These are phyloP conservation scores for Scytalopus superciliaris DNA, from an alignment of 2,113 vertebrate genomes.

Conservation along the genomic window DNA sequence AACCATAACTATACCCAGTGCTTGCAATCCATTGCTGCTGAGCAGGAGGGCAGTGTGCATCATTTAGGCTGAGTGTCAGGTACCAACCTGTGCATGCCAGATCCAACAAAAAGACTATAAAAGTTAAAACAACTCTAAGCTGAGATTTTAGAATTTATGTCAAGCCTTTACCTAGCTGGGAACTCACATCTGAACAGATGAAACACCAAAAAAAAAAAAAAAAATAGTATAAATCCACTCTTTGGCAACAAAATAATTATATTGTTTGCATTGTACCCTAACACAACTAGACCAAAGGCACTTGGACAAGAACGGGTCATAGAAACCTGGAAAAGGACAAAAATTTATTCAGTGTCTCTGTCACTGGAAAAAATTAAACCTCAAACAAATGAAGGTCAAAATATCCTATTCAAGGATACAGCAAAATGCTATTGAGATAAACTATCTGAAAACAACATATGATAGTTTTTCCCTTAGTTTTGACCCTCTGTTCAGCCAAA, in stretches of 20 bases:
- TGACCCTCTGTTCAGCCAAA: background rate
- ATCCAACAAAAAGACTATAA: background rate
- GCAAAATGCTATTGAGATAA: background rate
- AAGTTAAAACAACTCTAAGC: background rate
- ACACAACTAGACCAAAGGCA: background rate
- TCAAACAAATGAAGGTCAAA: background rate
- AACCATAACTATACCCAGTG: background rate
- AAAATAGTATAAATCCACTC: background rate
- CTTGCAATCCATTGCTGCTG: background rate
- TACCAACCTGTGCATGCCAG: background rate
- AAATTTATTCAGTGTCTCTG: background rate
- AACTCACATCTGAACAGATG: background rate
- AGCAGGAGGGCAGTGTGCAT: background rate
- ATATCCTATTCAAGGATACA: background rate
- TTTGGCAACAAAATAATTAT: background rate
- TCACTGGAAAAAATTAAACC: background rate
- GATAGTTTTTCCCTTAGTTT: background rate
- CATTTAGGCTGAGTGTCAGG: background rate
- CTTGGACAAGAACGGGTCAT: background rate
- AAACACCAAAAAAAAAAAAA: background rate
- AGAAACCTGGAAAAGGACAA: background rate
- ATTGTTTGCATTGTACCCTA: background rate
- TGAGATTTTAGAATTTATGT: background rate
- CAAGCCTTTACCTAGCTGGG: background rate
- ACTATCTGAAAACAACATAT: background rate